Evolutionary conservation across 1,140 invertebrate species (phyloP).

Genomic region (Nephotettix cincticeps): DNA sequence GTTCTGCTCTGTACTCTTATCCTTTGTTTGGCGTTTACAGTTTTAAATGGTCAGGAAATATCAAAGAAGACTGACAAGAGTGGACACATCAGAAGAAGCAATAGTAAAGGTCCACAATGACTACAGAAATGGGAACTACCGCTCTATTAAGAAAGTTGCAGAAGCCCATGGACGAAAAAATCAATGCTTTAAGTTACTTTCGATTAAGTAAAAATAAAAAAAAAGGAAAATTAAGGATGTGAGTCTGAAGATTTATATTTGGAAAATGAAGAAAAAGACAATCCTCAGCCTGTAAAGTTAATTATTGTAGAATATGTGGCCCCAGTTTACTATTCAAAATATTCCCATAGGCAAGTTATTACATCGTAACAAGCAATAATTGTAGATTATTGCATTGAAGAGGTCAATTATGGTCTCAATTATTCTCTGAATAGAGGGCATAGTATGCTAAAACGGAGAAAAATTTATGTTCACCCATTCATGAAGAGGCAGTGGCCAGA

Average conservation of each 20-base stretch:
- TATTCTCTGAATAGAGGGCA: conserved; percentile 14
- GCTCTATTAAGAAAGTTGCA: conserved; percentile 15
- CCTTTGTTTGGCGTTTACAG: background rate
- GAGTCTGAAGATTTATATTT: background rate
- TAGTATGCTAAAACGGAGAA: too few species aligned
- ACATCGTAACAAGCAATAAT: conserved; percentile 9
- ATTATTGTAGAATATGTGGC: conserved; percentile 22
- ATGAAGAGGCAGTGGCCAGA: too few species aligned
- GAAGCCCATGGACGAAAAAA: conserved; percentile 24
- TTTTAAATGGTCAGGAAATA: conserved; percentile 19
- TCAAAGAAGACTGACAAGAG: background rate
- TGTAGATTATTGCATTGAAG: conserved; percentile 21
- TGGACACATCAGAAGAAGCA: background rate
- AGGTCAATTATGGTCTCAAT: conserved; percentile 11
- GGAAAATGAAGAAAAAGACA: conserved; percentile 5
- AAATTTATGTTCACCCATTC: too few species aligned
- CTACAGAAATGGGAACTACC: conserved; percentile 24
- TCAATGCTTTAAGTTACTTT: conserved; percentile 17
- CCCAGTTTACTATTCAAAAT: conserved; percentile 11
- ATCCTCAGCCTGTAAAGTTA: conserved; percentile 5
- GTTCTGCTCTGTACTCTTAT: too few species aligned
- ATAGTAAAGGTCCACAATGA: conserved; percentile 14
- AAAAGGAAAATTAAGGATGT: conserved; percentile 19
- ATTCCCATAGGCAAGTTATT: conserved; percentile 17
- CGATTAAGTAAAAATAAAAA: conserved; percentile 18